Percentiles rank a stretch among this genome's conserved stretches.
Conservation (phyloP, 2,113 vertebrate species). For the Cryptotis parvus region DNA sequence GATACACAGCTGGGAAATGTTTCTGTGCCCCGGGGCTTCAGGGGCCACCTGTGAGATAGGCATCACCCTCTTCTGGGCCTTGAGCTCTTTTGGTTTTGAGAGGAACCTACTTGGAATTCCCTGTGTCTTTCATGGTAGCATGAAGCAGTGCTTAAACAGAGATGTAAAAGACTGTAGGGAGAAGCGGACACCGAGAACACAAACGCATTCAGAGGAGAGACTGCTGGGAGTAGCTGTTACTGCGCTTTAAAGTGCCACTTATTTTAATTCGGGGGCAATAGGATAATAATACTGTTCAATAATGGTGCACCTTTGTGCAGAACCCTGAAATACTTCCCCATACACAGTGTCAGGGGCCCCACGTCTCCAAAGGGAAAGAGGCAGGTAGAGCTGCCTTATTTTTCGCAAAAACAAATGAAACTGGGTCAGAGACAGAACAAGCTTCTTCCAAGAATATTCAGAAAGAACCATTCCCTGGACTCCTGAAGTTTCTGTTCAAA, state of each 20-base stretch:
- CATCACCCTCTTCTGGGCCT: background rate
- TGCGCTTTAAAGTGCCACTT: slow-evolving; percentile 73
- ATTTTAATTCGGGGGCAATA: slow-evolving; percentile 75
- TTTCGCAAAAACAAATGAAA: slow-evolving; percentile 60
- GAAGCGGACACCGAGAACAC: slow-evolving; percentile 63
- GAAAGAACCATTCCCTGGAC: background rate
- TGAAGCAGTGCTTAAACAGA: slow-evolving; percentile 67
- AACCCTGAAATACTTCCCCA: slow-evolving; percentile 48
- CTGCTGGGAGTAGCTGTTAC: slow-evolving; percentile 68
- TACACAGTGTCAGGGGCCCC: slow-evolving; percentile 12
- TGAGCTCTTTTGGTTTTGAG: too few relatives aligned
- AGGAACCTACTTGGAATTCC: slow-evolving; percentile 42
- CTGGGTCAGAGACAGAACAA: slow-evolving; percentile 48
- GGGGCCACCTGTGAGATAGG: background rate
- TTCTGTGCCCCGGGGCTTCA: background rate
- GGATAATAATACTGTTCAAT: slow-evolving; percentile 58
- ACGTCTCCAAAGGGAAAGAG: background rate
- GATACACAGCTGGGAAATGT: slow-evolving; percentile 19
- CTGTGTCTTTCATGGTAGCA: slow-evolving; percentile 59
- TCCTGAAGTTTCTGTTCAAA: background rate
- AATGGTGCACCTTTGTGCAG: slow-evolving; percentile 47
- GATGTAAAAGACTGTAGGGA: slow-evolving; percentile 58
- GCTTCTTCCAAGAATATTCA: slow-evolving; percentile 33
- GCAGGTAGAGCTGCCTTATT: slow-evolving; percentile 52
- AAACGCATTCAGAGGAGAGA: slow-evolving; percentile 62